These are phyloP conservation scores for Mellivora capensis DNA, from an alignment of 2,113 vertebrate genomes.

Conservation along the genomic window DNA sequence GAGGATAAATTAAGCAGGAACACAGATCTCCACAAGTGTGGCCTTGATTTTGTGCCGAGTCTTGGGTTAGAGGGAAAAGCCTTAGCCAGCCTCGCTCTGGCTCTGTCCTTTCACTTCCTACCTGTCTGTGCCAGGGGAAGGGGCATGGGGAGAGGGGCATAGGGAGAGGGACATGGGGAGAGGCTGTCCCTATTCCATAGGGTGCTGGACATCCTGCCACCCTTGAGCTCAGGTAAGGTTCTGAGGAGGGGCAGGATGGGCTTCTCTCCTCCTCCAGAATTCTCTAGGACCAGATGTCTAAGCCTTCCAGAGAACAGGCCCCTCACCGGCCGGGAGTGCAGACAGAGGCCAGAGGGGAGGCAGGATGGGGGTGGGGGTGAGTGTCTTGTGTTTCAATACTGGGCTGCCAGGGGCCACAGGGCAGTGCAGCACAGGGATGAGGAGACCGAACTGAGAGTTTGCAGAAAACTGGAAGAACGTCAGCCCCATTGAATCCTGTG, in stretches of 20 bases:
- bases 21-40: background rate
- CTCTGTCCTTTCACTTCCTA: background rate
- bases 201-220: background rate
- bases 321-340: background rate
- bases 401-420: background rate
- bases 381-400: background rate
- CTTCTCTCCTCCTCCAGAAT: background rate
- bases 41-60: background rate
- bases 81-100: background rate
- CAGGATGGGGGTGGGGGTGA: background rate
- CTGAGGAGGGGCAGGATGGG: background rate
- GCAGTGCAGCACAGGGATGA: background rate
- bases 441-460: background rate
- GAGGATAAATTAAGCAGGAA: background rate
- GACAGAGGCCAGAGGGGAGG: background rate
- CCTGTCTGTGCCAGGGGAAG: background rate
- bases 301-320: background rate
- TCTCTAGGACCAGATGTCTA: background rate
- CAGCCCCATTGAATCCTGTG: background rate
- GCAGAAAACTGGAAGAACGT: background rate
- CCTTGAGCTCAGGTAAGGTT: background rate
- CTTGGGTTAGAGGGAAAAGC: background rate
- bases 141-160: rapidly evolving
- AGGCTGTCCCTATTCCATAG: background rate
- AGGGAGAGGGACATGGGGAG: rapidly evolving